These are phyloP conservation scores for Cyclopterus lumpus DNA, from an alignment of 2,797 vertebrate species.

Conservation along the genomic window DNA sequence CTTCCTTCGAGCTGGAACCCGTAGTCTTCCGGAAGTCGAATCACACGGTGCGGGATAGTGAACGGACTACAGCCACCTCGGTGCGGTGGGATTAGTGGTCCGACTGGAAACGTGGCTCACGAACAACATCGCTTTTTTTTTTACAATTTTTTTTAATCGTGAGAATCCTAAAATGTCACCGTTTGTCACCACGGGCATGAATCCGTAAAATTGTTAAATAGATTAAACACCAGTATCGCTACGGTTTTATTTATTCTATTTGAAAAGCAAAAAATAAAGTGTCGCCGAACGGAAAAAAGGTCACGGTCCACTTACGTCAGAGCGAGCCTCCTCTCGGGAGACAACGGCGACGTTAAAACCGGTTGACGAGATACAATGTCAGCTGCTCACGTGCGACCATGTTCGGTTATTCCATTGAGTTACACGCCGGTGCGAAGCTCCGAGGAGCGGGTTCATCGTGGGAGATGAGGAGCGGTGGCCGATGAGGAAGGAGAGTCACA, in stretches of 20 bases:
- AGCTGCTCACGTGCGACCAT: not conserved
- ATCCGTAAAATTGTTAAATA: rapidly evolving
- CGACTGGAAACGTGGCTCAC: constrained; percentile 40
- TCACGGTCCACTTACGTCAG: constrained; percentile 60
- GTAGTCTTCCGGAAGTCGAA: constrained; percentile 35
- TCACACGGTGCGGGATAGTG: rapidly evolving
- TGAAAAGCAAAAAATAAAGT: too few relatives aligned
- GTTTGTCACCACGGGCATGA: not conserved
- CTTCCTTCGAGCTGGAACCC: constrained; percentile 26
- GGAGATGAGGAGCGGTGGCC: not conserved
- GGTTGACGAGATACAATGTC: not conserved
- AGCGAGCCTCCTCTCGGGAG: not conserved
- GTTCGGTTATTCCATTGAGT: rapidly evolving
- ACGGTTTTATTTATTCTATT: rapidly evolving
- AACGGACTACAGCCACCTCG: constrained; percentile 48
- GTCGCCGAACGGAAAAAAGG: constrained; percentile 28
- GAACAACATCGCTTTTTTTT: not conserved
- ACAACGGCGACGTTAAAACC: not conserved
- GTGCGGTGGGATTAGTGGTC: constrained; percentile 8
- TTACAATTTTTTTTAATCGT: not conserved
- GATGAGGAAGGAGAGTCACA: not conserved
- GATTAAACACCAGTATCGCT: rapidly evolving
- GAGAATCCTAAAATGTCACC: not conserved
- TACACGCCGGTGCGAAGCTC: not conserved
- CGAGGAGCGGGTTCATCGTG: rapidly evolving